Evolutionary conservation across 1,140 invertebrate species (phyloP).

Genomic region (Drosophila lacertosa): DNA sequence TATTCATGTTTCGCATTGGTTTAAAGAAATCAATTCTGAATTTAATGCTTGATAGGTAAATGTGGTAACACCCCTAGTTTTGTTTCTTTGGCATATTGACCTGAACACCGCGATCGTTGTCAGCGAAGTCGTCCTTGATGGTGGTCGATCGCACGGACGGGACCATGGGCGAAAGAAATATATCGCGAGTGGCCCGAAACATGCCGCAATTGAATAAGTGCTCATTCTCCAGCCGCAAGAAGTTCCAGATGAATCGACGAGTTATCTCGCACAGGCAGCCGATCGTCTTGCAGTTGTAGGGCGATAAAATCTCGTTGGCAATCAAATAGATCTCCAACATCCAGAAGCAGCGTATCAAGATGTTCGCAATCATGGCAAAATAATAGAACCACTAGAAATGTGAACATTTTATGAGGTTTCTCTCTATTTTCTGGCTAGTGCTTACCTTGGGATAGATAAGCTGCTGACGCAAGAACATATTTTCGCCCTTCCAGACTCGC

Average conservation of each 20-base stretch:
- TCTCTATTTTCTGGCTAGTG: no score
- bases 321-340: slow-evolving; percentile 91
- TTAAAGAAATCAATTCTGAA: neutral
- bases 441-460: slow-evolving; percentile 87
- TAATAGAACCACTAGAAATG: slow-evolving; percentile 93
- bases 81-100: slow-evolving; percentile 9
- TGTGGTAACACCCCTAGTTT: neutral
- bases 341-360: slow-evolving; percentile 96
- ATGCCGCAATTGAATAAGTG: slow-evolving; percentile 65
- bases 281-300: slow-evolving; percentile 40
- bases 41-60: no score
- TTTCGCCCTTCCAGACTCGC: slow-evolving; percentile 91
- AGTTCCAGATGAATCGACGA: slow-evolving; percentile 69
- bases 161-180: slow-evolving; percentile 39
- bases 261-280: slow-evolving; percentile 43
- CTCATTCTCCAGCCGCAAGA: slow-evolving; percentile 64
- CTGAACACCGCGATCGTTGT: neutral
- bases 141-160: no score
- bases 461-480: slow-evolving; percentile 89
- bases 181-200: slow-evolving; percentile 58
- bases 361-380: slow-evolving; percentile 98
- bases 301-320: slow-evolving; percentile 84
- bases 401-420: neutral
- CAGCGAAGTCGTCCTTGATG: no score
- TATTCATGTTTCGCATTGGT: neutral